Base-by-base conservation (phyloP, 1,140 invertebrate genomes). In the Zaprionus gabonicus region DNA sequence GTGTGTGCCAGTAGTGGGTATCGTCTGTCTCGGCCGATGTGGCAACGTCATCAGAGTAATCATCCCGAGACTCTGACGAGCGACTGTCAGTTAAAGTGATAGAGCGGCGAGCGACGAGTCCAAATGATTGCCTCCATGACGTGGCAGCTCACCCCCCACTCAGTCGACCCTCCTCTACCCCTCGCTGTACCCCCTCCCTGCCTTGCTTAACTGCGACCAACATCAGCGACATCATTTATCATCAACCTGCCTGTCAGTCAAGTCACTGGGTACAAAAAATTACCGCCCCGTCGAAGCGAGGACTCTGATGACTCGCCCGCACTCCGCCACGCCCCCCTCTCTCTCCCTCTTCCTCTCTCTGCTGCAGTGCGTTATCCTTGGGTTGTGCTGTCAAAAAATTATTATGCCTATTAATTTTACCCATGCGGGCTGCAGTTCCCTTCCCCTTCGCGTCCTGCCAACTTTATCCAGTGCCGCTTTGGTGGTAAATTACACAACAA, bases 321-420 rank as follows among this genome's bases (percentile, higher is more conserved):
- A 71, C 56, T 15, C 38, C 38, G 38, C 20, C 20, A 3, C 20
- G 20, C 17, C 46, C 46, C 46, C 46, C 23, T 23, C 23, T 23
- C 23, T 23, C 44, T 4, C 17, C 44, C 20, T 20, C 44, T 4
- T 9, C 44, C 20, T 20, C 20, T 23, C 46, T 25, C 67, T 76
- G 73, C 57, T 41, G 71, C 63, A 58, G 25, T 62, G 67, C 69
- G 87, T 85, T 92, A 92, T 92, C 86, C 91, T 92, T 92, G 81
- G 84, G 87, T 20, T 86, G 84, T 85, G 82, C 91, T 92, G 91
- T 92, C 91, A 92, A 91, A 92, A 92, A 92, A 92, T 92, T 92
- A 92, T 92, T 92, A 92, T 92, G 91, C 91, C 91, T 92, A 92
- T 92, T 92, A 92, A 92, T 92, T 92, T 92, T 83, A 91, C 66